Evolutionary conservation across 2,113 vertebrate species (phyloP), one percentile per base, ranked within the genome.

Genomic region (Rhinolophus sinicus): DNA sequence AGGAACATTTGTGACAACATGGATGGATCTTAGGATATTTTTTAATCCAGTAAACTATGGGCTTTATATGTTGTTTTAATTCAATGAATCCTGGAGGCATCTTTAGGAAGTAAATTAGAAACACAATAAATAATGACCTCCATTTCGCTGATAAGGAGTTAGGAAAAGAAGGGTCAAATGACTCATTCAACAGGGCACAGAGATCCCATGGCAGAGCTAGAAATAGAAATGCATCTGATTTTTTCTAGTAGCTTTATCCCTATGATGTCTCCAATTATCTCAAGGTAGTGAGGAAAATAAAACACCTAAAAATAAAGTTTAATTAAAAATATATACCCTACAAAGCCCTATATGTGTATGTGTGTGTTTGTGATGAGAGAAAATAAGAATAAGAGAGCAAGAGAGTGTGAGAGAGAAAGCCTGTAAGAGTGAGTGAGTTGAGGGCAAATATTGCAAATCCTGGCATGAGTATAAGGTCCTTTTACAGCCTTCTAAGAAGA

Each of bases 61-160:
- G 1, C 24, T 69, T 87, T 92, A 54, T 69, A 92, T 69, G 85
- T 44, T 95, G 30, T 75, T 86, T 89, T 91, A 86, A 88, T 93
- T 82, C 54, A 91, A 12, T 54, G 12, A 91, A 62, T 89, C 30
- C n/a, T 77, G 6, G 19, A 78, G 6, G 11, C 22, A 90, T 64
- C 50, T 12, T 1, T 86, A 62, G 35, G 22, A 94, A 88, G 24
- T 89, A 88, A 89, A 69, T 77, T 26, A 94, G 86, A 93, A 93
- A 60, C 8, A 35, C 19, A 33, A 94, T 4, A 82, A 62, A 91
- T 91, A 94, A 93, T 84, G 44, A 88, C n/a, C 35, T 93, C 18
- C 21, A 89, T 86, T 95, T 95, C 91, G 15, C 60, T 90, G 56
- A 69, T 78, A 85, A 87, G 30, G 21, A 44, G 6, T 76, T 15